These are phyloP conservation scores for Daktulosphaira vitifoliae DNA, from an alignment of 1,140 invertebrate genomes.

Conservation along the genomic window DNA sequence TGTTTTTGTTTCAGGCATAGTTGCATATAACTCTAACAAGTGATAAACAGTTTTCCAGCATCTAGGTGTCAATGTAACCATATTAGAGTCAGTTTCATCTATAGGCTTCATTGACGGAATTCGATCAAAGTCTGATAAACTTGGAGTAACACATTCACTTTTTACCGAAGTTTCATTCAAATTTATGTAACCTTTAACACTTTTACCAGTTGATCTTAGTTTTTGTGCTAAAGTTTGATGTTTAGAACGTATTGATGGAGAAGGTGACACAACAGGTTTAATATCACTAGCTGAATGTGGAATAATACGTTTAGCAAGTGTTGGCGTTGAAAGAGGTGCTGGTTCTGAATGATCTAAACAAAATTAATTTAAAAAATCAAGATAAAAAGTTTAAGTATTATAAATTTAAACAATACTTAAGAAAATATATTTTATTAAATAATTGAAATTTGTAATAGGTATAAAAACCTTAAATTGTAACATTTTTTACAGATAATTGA, in stretches of 20 bases:
- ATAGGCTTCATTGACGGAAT: slow-evolving; percentile 29
- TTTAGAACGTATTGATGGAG: slow-evolving; percentile 57
- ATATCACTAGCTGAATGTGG: slow-evolving; percentile 37
- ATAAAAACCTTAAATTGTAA: too few species aligned
- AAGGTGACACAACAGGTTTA: slow-evolving; percentile 50
- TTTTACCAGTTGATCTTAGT: slow-evolving; percentile 70
- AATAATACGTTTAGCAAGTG: slow-evolving; percentile 29
- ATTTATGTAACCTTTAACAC: slow-evolving; percentile 66
- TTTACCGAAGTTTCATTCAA: slow-evolving; percentile 51
- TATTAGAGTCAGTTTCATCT: slow-evolving; percentile 20
- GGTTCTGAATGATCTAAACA: slow-evolving; percentile 26
- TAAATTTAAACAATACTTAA: too few species aligned
- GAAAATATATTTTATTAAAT: too few species aligned
- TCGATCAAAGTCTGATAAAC: slow-evolving; percentile 26
- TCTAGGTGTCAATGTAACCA: slow-evolving; percentile 52
- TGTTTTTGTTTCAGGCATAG: slow-evolving; percentile 88
- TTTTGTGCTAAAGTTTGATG: slow-evolving; percentile 82
- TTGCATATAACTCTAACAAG: slow-evolving; percentile 84
- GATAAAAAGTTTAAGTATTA: neutral
- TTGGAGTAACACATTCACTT: slow-evolving; percentile 14
- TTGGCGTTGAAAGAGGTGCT: slow-evolving; percentile 11
- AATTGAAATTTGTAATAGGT: too few species aligned
- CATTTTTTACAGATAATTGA: too few species aligned
- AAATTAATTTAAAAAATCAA: neutral
- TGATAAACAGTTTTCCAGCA: slow-evolving; percentile 94